Conservation (phyloP, 2,888 invertebrate genomes). For the Cerastis leucographa region DNA sequence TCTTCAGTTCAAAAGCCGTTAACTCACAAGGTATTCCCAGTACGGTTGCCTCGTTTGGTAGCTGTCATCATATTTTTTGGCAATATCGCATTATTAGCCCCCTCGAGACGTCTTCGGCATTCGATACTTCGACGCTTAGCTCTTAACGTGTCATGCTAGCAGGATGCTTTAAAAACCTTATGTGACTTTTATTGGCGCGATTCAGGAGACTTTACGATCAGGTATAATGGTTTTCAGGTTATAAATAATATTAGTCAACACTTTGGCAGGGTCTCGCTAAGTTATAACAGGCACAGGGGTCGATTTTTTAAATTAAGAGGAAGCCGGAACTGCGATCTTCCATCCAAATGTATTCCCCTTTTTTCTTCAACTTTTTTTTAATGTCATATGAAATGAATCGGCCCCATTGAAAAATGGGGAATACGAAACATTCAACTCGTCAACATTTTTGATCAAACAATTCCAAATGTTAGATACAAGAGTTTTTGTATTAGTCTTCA, state of each 20-base stretch:
- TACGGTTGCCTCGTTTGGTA: constrained; percentile 55
- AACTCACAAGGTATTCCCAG: constrained; percentile 68
- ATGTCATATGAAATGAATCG: too few species aligned
- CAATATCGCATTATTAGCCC: constrained; percentile 71
- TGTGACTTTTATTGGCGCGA: constrained; percentile 44
- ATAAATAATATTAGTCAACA: not conserved
- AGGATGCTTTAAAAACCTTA: constrained; percentile 59
- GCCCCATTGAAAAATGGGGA: too few species aligned
- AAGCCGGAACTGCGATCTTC: too few species aligned
- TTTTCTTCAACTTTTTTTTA: too few species aligned
- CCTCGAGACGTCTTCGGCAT: constrained; percentile 62
- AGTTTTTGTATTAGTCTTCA: not conserved
- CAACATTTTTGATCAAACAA: not conserved
- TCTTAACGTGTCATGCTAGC: constrained; percentile 66
- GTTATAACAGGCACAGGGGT: too few species aligned
- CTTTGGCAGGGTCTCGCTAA: not conserved
- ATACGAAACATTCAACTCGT: too few species aligned
- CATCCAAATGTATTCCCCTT: too few species aligned
- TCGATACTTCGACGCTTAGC: constrained; percentile 67
- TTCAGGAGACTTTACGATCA: not conserved
- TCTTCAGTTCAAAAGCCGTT: not conserved
- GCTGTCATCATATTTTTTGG: constrained; percentile 73
- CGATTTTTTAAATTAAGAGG: too few species aligned
- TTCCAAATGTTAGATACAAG: too few species aligned
- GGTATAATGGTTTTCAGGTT: not conserved